Evolutionary conservation across 35 echinoderm and acorn worm genomes (phyloP).

Genomic region (Hemicentrotus pulcherrimus): DNA sequence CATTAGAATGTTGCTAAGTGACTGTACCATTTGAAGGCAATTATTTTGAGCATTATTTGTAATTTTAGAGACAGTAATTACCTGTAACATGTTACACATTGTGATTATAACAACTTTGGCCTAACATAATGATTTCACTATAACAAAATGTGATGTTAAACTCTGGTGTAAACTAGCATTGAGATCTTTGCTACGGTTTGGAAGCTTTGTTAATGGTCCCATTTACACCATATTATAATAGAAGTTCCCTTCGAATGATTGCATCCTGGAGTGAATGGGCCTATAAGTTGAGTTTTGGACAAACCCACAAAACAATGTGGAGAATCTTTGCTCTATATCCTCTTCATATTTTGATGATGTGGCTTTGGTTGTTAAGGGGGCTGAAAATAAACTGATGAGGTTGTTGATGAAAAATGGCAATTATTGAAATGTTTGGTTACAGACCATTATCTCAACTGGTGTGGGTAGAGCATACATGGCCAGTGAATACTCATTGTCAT

Average conservation of each 20-base stretch:
- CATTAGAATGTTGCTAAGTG: too few species aligned
- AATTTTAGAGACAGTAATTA: too few species aligned
- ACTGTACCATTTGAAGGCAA: too few species aligned
- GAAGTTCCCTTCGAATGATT: neutral
- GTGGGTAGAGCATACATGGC: neutral
- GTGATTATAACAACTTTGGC: too few species aligned
- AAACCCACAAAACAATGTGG: neutral
- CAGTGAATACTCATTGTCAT: neutral
- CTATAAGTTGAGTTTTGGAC: neutral
- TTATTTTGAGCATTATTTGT: too few species aligned
- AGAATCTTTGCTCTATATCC: neutral
- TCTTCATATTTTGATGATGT: neutral
- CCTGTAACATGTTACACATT: too few species aligned
- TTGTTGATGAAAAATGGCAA: neutral
- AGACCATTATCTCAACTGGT: neutral
- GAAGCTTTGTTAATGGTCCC: too few species aligned
- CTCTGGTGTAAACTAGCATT: too few species aligned
- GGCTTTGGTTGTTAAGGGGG: neutral
- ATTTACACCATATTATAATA: neutral
- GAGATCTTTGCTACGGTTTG: too few species aligned
- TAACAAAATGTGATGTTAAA: too few species aligned
- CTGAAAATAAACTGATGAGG: neutral
- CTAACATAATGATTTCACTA: too few species aligned
- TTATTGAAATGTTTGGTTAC: neutral
- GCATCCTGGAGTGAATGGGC: neutral